Evolutionary conservation across 1,140 invertebrate species (phyloP).

Genomic region (Reticulitermes speratus): DNA sequence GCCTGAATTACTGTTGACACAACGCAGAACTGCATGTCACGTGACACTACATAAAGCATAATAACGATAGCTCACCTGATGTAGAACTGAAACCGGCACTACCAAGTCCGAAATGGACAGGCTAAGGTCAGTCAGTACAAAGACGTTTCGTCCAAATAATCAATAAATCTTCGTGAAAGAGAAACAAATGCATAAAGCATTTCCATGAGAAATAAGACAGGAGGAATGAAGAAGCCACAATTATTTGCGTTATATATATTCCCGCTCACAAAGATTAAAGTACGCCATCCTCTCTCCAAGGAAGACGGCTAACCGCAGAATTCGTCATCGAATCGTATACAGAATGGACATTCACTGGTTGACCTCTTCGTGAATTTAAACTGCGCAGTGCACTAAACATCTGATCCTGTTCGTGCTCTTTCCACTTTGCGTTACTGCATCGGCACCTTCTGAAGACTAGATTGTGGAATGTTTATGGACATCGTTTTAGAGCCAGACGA

Average conservation of each 20-base stretch:
- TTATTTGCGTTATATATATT: neutral
- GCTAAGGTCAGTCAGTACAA: too few species aligned
- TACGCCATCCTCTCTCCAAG: neutral
- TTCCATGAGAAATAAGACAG: neutral
- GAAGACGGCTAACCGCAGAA: neutral
- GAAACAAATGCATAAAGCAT: neutral
- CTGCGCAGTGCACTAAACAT: neutral
- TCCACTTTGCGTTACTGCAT: neutral
- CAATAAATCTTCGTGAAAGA: neutral
- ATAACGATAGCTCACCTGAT: too few species aligned
- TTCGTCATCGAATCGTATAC: neutral
- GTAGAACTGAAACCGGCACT: too few species aligned
- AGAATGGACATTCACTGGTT: neutral
- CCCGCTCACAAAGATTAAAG: neutral
- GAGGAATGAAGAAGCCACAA: neutral
- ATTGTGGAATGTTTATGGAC: neutral
- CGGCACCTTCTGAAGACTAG: neutral
- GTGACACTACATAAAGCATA: too few species aligned
- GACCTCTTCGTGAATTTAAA: constrained; percentile 1
- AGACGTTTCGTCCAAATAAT: too few species aligned
- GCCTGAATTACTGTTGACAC: too few species aligned
- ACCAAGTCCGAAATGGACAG: too few species aligned
- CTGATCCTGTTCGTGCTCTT: neutral
- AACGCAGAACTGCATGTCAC: too few species aligned
- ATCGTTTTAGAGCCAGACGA: neutral